A percentile compares a stretch with the other conserved stretches of the same genome.
These are phyloP conservation scores for Pungitius pungitius DNA, from an alignment of 2,113 vertebrate species.

Conservation along the genomic window DNA sequence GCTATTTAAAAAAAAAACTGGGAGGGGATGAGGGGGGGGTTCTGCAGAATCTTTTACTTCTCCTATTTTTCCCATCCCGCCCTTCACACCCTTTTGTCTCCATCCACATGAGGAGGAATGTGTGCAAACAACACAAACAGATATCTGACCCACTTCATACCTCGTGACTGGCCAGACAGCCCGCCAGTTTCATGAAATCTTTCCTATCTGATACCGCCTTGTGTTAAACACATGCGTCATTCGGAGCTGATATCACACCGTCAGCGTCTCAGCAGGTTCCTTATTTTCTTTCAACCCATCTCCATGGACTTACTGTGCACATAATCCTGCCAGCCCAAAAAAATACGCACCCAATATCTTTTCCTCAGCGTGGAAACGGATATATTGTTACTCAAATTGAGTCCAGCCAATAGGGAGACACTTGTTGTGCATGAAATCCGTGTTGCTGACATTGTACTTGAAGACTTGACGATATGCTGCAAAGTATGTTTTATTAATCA, in stretches of 20 bases:
- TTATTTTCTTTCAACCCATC: constrained; percentile 66
- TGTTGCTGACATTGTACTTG: constrained; percentile 3
- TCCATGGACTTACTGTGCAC: constrained; percentile 38
- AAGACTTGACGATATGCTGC: background rate
- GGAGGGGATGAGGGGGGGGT: background rate
- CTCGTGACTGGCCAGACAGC: constrained; percentile 78
- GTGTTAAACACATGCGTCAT: constrained; percentile 73
- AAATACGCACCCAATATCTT: background rate
- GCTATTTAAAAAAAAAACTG: background rate
- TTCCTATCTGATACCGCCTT: constrained; percentile 76
- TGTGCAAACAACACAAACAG: constrained; percentile 11
- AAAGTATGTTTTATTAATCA: constrained; percentile 25
- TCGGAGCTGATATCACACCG: constrained; percentile 71
- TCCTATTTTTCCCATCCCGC: background rate
- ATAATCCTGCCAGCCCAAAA: background rate
- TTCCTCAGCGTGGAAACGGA: background rate
- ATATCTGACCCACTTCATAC: constrained; percentile 61
- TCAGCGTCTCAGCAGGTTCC: constrained; percentile 80
- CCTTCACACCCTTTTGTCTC: constrained; percentile 18
- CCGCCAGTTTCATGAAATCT: constrained; percentile 75
- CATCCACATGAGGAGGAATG: constrained; percentile 25
- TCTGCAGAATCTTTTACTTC: constrained; percentile 5
- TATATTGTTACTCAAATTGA: background rate
- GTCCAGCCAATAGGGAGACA: background rate
- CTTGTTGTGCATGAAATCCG: background rate